Percentiles rank a stretch among this genome's conserved stretches.
Evolutionary conservation across 2,888 invertebrate genomes (phyloP).

Genomic region (Sesamia inferens): DNA sequence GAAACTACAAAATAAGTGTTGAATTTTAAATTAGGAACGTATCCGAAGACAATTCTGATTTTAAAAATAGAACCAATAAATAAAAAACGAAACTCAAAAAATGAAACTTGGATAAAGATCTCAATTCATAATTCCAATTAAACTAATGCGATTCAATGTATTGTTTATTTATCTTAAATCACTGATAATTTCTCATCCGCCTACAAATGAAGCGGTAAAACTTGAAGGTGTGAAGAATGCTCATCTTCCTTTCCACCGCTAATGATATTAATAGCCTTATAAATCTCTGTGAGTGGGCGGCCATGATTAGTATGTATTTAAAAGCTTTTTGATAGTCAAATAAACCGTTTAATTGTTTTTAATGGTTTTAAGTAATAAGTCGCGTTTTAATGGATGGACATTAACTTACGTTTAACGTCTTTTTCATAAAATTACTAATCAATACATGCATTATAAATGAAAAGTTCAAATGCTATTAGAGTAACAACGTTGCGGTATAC

Average conservation of each 20-base stretch:
- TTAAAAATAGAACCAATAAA: neutral
- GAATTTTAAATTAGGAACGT: conserved; percentile 10
- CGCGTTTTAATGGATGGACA: neutral
- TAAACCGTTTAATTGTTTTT: conserved; percentile 35
- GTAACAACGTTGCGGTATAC: neutral
- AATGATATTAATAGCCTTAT: conserved; percentile 62
- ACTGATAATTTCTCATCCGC: conserved; percentile 60
- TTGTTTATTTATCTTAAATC: conserved; percentile 59
- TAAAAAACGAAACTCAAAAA: too few species aligned
- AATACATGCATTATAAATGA: neutral
- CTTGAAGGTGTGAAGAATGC: conserved; percentile 59
- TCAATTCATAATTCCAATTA: conserved; percentile 40
- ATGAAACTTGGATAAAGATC: conserved; percentile 20
- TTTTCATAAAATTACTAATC: conserved; percentile 4
- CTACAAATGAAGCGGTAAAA: conserved; percentile 56
- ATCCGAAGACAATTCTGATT: neutral
- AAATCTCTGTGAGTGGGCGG: conserved; percentile 41
- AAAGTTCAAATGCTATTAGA: neutral
- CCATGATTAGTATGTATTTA: conserved; percentile 58
- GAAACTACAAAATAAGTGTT: neutral
- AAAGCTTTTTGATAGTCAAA: conserved; percentile 48
- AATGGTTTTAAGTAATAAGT: conserved; percentile 18
- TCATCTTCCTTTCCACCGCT: conserved; percentile 32
- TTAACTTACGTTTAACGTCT: conserved; percentile 1
- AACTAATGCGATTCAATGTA: conserved; percentile 37